These are phyloP conservation scores for Ametastegia equiseti DNA, from an alignment of 2,888 invertebrate species.

Conservation along the genomic window DNA sequence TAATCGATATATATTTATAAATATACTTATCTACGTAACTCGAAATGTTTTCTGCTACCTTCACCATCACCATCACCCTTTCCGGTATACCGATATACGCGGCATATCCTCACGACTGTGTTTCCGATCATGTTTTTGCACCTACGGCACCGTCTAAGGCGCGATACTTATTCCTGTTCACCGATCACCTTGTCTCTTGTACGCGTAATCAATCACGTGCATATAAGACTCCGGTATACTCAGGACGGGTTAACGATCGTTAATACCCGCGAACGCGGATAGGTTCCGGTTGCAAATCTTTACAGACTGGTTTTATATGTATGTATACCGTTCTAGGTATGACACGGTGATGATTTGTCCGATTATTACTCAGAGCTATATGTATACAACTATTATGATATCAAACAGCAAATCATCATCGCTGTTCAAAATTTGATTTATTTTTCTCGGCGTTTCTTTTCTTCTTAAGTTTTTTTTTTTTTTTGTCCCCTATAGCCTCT, in stretches of 20 bases:
- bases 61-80: not conserved
- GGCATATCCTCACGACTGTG: not conserved
- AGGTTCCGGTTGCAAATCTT: conserved; percentile 29
- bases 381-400: not conserved
- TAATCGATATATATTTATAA: not conserved
- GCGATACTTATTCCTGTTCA: conserved; percentile 12
- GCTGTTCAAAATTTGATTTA: not conserved
- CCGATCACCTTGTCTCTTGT: not conserved
- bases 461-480: no score
- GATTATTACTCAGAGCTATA: not conserved
- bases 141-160: not conserved
- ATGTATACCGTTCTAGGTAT: not conserved
- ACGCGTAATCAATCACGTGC: conserved; percentile 35
- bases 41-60: not conserved
- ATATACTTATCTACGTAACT: not conserved
- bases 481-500: no score
- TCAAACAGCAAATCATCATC: conserved; percentile 21
- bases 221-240: not conserved
- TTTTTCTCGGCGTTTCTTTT: not conserved
- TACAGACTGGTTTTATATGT: conserved; percentile 27
- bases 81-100: not conserved
- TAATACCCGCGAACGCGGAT: not conserved
- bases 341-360: not conserved
- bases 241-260: conserved; percentile 36
- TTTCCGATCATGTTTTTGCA: not conserved